Evolutionary conservation across 2,797 vertebrate genomes (phyloP), one percentile per base, ranked within the genome.

Genomic region (Phylloscopus collybita): DNA sequence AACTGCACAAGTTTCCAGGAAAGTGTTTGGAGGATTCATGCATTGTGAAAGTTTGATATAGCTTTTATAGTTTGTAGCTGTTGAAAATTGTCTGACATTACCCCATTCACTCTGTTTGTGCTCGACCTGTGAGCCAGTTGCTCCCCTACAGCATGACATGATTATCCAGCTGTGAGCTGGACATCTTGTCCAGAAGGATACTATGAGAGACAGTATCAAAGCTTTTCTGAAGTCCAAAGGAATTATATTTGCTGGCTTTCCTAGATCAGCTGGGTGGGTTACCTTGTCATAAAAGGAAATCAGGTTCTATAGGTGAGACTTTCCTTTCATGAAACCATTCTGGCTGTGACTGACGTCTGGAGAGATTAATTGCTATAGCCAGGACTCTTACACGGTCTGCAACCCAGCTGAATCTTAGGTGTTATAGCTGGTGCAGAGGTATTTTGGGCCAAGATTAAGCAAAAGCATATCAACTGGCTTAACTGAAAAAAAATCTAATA

Each of bases 101-200:
- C 15, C 7, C 10, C 25, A 13, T 34, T 78, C 25, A 22, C 13
- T 53, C 1, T 21, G 34, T 47, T 40, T 30, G 36, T 71, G 45
- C 51, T 45, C 1, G 1, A 5, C 10, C 25, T 51, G n/a, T 34
- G 29, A 47, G 12, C 15, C 12, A 26, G 57, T 26, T 62, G 19
- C 27, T 57, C 13, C 25, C 36, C 44, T 15, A 9, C 5, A 0
- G 0, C 30, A 5, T 13, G 42, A 34, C 14, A 11, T 0, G 2
- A 27, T 57, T 51, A 30, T 57, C 32, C 62, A 56, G 42, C 34
- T 75, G 40, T 42, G 11, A 54, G 18, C 25, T 36, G 44, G 44
- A 25, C 20, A 22, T n/a, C 40, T 50, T 57, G 50, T 57, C 50
- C 12, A 18, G 36, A 44, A n/a, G 17, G 32, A 29, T 29, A 15